Base-by-base conservation (phyloP, 1,140 invertebrate species). In the Vanessa atalanta region DNA sequence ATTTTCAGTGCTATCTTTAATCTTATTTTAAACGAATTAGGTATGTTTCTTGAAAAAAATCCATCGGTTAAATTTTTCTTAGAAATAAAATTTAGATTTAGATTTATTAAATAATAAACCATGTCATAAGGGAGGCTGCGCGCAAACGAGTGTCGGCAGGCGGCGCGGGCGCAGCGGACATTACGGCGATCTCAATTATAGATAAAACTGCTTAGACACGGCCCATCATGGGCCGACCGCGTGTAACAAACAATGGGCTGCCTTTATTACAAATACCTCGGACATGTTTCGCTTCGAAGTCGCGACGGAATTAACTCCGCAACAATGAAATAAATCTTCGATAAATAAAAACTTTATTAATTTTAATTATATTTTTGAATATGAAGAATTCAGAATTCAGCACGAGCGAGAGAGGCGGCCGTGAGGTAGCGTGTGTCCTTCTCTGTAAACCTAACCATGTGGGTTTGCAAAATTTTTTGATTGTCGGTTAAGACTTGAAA, bases 191-290 rank as follows among this genome's bases (percentile, higher is more conserved):
- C 26, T 61, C 26, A 61, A 61, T 37, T 61, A 61, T 37, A 31
- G 57, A 61, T 61, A 61, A 60, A 12, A 8, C 26, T 61, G 55
- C 55, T 61, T 61, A 61, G 57, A 61, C 57, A 61, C 57, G 57
- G 57, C 57, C 57, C 57, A 61, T 61, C 57, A 57, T 11, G 53
- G 53, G 51, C 51, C 15, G 16, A 11, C 37, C 37, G 37, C 26
- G 37, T 43, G 37, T 51, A 51, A 51, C 48, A 51, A 61, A 61
- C 57, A 61, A 61, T 61, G 31, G 57, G 26, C 26, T 16, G 57
- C 57, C 57, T 61, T 51, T 61, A 61, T 61, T 61, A 61, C 57
- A 61, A 61, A 61, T n/a, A 61, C 12, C 57, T 57, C 20, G 16
- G 31, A 51, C 13, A 14, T 37, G 31, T 37, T 61, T 61, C 14